Evolutionary conservation across 2,113 vertebrate species (phyloP).

Genomic region (Procavia capensis): DNA sequence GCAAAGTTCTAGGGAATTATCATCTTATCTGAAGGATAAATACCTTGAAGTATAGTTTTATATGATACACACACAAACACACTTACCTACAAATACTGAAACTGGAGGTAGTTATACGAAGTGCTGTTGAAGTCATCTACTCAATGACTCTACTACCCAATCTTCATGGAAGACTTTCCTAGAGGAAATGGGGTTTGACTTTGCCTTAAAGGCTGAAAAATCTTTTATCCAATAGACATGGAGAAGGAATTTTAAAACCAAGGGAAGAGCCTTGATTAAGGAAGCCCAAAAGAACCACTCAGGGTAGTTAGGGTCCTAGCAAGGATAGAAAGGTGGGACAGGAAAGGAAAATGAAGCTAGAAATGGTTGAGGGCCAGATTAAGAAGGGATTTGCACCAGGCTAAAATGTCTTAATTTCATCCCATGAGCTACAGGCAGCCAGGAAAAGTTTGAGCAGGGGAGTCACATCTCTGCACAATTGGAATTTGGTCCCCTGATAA

Average conservation of each 20-base stretch:
- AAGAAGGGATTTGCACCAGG: not conserved
- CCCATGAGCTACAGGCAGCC: not conserved
- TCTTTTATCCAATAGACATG: not conserved
- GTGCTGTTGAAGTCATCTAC: not conserved
- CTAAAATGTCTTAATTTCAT: not conserved
- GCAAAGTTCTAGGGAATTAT: not conserved
- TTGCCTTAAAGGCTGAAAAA: not conserved
- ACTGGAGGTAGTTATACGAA: too few species aligned
- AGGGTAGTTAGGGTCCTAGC: not conserved
- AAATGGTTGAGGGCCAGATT: not conserved
- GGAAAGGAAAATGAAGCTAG: not conserved
- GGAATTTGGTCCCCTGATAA: not conserved
- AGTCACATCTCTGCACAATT: not conserved
- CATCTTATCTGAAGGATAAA: not conserved
- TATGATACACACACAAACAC: not conserved
- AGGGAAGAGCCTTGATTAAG: not conserved
- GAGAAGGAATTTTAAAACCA: not conserved
- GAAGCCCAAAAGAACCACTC: not conserved
- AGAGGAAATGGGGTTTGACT: not conserved
- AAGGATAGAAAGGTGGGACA: not conserved
- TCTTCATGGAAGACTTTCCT: not conserved
- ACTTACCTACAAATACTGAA: not conserved
- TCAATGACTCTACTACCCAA: not conserved
- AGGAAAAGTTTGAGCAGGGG: not conserved
- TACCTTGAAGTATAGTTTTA: not conserved